phyloP scores from a whole-genome alignment of 2,888 invertebrate genomes.

The Limnephilus auricula region DNA sequence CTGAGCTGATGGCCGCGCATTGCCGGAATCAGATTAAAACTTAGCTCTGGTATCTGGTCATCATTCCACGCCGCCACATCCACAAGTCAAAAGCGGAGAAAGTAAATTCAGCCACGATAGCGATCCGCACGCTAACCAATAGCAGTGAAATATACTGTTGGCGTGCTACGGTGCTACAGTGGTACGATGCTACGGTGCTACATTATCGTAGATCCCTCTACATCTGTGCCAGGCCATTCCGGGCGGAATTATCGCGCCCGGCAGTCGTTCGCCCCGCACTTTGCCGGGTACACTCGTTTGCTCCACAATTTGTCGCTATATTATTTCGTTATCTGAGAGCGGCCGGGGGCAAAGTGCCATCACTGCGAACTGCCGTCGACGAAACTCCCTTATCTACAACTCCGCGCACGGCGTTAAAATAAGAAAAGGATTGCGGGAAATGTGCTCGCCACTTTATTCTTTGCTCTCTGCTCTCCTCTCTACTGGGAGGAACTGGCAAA shows the following conservation, averaged over 20 bases:
- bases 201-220: constrained; percentile 64
- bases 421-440: constrained; percentile 59
- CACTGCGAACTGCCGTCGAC: constrained; percentile 66
- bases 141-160: constrained; percentile 66
- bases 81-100: constrained; percentile 63
- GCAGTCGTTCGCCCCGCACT: constrained; percentile 65
- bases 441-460: constrained; percentile 54
- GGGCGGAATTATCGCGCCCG: constrained; percentile 65
- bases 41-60: constrained; percentile 30
- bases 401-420: constrained; percentile 63
- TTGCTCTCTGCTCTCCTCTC: constrained; percentile 21
- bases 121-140: constrained; percentile 59
- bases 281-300: constrained; percentile 66
- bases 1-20: not conserved
- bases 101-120: constrained; percentile 61
- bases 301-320: constrained; percentile 67
- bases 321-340: constrained; percentile 66
- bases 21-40: not conserved
- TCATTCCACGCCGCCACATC: constrained; percentile 58
- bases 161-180: constrained; percentile 54
- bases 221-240: constrained; percentile 66
- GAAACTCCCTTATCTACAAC: constrained; percentile 65
- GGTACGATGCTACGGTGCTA: constrained; percentile 18
- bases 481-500: not conserved
- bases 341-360: constrained; percentile 66